Percentiles rank a stretch among this genome's conserved stretches.
These are phyloP conservation scores for Cyclargus thomasi DNA, from an alignment of 1,140 invertebrate species.

Conservation along the genomic window DNA sequence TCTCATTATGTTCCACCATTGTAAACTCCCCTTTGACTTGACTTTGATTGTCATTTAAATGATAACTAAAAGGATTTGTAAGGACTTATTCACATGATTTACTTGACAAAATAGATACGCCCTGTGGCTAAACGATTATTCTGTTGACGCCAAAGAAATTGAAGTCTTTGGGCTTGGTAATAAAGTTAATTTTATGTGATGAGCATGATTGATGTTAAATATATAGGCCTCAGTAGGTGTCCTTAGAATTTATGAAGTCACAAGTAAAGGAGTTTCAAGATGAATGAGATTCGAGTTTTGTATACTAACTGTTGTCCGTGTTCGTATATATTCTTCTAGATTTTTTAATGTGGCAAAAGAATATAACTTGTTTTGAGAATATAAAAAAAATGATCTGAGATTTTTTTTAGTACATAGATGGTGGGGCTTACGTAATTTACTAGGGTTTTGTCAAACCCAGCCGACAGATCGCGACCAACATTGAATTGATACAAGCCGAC, in stretches of 20 bases:
- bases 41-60: slow-evolving; percentile 71
- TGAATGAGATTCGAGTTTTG: slow-evolving; percentile 1
- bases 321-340: too few relatives aligned
- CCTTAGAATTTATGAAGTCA: slow-evolving; percentile 34
- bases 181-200: slow-evolving; percentile 19
- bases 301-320: not conserved
- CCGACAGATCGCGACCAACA: too few relatives aligned
- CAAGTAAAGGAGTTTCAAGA: slow-evolving; percentile 16
- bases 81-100: slow-evolving; percentile 67
- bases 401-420: too few relatives aligned
- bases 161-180: slow-evolving; percentile 26
- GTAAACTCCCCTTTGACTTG: slow-evolving; percentile 48
- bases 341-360: too few relatives aligned
- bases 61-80: slow-evolving; percentile 70
- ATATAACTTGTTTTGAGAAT: too few relatives aligned
- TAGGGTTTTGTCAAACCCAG: too few relatives aligned
- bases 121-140: slow-evolving; percentile 61
- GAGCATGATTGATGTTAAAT: not conserved
- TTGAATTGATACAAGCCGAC: too few relatives aligned
- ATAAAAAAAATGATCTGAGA: too few relatives aligned
- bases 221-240: slow-evolving; percentile 54
- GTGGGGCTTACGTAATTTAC: too few relatives aligned
- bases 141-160: slow-evolving; percentile 19
- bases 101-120: slow-evolving; percentile 69
- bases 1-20: slow-evolving; percentile 35